These are phyloP conservation scores for Urophycis tenuis DNA, from an alignment of 2,797 vertebrate species.

Conservation along the genomic window DNA sequence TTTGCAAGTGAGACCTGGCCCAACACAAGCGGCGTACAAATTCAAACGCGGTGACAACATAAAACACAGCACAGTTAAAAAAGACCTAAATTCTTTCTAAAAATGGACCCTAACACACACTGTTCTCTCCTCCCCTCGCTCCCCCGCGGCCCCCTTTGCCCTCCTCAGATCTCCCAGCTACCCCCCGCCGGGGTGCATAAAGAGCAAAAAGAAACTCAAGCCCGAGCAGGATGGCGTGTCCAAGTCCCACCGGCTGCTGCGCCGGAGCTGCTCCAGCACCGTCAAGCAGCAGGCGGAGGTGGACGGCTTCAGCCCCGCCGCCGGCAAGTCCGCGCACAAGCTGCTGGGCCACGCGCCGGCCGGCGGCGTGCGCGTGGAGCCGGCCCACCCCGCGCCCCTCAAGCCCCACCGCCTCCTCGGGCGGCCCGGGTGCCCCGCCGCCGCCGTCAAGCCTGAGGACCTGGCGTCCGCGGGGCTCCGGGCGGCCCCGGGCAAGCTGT, in stretches of 20 bases:
- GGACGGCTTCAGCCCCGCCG: constrained; percentile 59
- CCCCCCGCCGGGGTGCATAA: constrained; percentile 83
- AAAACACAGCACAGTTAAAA: no score
- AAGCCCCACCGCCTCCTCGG: constrained; percentile 79
- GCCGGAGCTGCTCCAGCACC: constrained; percentile 77
- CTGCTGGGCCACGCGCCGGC: constrained; percentile 77
- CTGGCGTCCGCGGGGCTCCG: constrained; percentile 66
- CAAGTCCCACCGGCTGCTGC: constrained; percentile 80
- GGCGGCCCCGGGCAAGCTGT: constrained; percentile 67
- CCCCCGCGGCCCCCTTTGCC: not conserved
- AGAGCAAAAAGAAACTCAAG: constrained; percentile 84
- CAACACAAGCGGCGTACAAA: not conserved
- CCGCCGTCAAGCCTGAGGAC: constrained; percentile 71
- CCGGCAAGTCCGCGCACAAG: constrained; percentile 70
- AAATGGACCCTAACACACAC: not conserved
- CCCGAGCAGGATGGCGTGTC: constrained; percentile 80
- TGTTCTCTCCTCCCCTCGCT: not conserved
- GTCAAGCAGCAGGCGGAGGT: constrained; percentile 70
- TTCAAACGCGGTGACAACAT: not conserved
- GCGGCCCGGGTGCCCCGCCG: constrained; percentile 66
- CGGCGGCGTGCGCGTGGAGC: constrained; percentile 76
- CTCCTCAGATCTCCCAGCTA: constrained; percentile 83
- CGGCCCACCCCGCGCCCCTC: constrained; percentile 56
- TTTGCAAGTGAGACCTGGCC: not conserved
- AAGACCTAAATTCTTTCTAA: not conserved